Percentiles rank a stretch among this genome's conserved stretches.
Conservation (phyloP, 2,113 vertebrate genomes). For the Hymenochirus boettgeri region DNA sequence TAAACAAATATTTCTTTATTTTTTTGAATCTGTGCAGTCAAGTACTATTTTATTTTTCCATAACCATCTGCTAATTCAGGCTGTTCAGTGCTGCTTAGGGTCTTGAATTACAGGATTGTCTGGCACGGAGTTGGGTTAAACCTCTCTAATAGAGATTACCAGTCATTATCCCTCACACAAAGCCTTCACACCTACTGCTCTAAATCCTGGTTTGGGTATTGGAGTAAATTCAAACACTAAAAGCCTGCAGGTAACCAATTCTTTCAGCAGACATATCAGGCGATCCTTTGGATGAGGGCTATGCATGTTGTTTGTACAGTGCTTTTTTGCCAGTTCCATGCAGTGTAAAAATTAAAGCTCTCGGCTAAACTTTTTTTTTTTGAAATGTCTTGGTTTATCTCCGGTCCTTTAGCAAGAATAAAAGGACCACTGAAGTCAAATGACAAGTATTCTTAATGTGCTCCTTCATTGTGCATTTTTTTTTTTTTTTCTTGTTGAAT, state of each 20-base stretch:
- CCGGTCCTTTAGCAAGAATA: too few species aligned
- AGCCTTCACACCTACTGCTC: constrained; percentile 38
- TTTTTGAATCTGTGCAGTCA: too few species aligned
- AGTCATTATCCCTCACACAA: constrained; percentile 28
- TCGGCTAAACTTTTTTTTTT: neutral
- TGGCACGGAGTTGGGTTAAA: constrained; percentile 22
- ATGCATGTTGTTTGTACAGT: constrained; percentile 1
- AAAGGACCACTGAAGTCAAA: too few species aligned
- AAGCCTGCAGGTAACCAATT: constrained; percentile 37
- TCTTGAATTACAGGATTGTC: constrained; percentile 1
- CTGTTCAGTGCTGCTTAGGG: neutral
- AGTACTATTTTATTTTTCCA: too few species aligned
- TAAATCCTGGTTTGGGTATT: constrained; percentile 32
- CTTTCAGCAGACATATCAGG: constrained; percentile 8
- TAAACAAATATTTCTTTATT: too few species aligned
- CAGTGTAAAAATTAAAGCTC: constrained; percentile 11
- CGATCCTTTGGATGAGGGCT: constrained; percentile 11
- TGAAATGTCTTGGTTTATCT: too few species aligned
- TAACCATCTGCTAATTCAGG: neutral
- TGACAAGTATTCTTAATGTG: too few species aligned
- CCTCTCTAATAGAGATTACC: constrained; percentile 27
- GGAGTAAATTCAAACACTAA: constrained; percentile 27
- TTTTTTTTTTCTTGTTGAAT: too few species aligned
- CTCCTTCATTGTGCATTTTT: too few species aligned
- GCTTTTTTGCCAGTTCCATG: neutral